Conservation (phyloP, 1,140 invertebrate genomes). For the Bombus superbus region DNA sequence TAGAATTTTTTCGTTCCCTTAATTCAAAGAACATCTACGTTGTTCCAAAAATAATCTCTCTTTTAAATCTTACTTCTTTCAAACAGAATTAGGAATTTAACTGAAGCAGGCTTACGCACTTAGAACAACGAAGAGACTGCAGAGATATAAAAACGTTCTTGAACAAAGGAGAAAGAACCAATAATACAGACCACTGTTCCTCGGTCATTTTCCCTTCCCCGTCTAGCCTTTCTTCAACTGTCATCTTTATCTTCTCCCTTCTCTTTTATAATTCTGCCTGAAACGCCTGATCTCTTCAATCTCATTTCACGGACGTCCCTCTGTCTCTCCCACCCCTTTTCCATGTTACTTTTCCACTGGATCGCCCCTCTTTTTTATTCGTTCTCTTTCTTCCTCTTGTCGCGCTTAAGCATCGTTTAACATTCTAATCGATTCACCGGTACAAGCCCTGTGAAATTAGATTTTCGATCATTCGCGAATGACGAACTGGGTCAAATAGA, state of each 20-base stretch:
- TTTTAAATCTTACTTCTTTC: neutral
- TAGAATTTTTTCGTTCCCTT: neutral
- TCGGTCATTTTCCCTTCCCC: neutral
- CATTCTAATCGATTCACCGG: conserved; percentile 21
- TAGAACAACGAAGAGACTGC: neutral
- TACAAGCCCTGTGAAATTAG: conserved; percentile 13
- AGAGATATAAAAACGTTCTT: neutral
- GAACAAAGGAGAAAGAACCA: neutral
- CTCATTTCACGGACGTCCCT: conserved; percentile 13
- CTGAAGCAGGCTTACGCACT: neutral
- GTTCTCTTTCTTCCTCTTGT: neutral
- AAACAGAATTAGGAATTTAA: neutral
- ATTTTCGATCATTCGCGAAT: neutral
- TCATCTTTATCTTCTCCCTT: conserved; percentile 19
- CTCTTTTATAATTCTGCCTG: conserved; percentile 20
- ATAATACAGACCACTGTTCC: neutral
- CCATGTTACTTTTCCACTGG: conserved; percentile 2
- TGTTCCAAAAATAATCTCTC: neutral
- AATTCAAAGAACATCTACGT: too few relatives aligned
- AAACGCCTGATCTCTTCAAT: conserved; percentile 40
- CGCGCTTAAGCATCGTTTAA: neutral
- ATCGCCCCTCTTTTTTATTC: neutral
- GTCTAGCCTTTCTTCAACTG: neutral
- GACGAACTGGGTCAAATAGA: neutral
- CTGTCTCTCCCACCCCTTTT: too few relatives aligned